These are phyloP conservation scores for Falco berigora DNA, from an alignment of 2,797 vertebrate species.

Conservation along the genomic window DNA sequence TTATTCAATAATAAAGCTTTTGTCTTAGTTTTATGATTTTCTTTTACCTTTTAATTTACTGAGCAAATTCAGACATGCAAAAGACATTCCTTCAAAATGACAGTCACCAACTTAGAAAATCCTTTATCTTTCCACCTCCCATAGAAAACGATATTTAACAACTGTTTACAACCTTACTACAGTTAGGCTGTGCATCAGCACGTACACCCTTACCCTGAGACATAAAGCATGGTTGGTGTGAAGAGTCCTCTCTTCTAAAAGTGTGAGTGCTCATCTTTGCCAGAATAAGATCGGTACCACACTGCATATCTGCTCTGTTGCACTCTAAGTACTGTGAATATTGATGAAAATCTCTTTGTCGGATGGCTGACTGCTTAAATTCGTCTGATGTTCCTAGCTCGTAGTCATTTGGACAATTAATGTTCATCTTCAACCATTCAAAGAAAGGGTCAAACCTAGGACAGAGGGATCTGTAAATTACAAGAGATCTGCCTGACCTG, in stretches of 20 bases:
- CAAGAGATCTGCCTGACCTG: background rate
- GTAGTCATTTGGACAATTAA: constrained; percentile 41
- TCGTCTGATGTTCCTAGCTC: background rate
- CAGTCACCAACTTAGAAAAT: background rate
- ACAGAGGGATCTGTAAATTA: background rate
- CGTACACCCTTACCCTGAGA: background rate
- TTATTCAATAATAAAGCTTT: background rate
- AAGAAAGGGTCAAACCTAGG: background rate
- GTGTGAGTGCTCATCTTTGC: background rate
- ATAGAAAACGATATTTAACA: background rate
- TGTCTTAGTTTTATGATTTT: background rate
- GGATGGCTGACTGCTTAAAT: constrained; percentile 44
- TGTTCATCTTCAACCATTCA: background rate
- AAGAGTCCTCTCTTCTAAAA: background rate
- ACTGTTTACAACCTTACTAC: background rate
- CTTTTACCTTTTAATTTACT: background rate
- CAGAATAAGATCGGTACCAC: background rate
- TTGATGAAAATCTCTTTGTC: constrained; percentile 42
- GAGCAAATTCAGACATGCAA: background rate
- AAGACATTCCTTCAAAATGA: background rate
- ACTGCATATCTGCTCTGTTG: constrained; percentile 4
- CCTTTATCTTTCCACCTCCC: background rate
- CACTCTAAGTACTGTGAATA: constrained; percentile 10
- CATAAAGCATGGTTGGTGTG: background rate
- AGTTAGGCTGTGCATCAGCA: background rate